Evolutionary conservation across 2,113 vertebrate species (phyloP).

Genomic region (Corydoras sp.): DNA sequence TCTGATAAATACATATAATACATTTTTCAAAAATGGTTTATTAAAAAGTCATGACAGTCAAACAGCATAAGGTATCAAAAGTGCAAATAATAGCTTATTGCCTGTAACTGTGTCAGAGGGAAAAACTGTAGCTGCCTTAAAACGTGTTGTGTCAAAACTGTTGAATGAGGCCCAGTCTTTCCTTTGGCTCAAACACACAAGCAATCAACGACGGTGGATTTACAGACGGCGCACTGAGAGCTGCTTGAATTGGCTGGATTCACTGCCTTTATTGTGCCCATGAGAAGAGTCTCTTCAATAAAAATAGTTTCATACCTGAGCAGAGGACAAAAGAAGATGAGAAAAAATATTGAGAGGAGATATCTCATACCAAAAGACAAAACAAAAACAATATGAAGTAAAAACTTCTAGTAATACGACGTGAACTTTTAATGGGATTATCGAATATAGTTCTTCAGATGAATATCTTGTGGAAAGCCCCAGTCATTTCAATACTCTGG

Average conservation of each 20-base stretch:
- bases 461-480: conserved; percentile 5
- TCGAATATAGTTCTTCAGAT: too few relatives aligned
- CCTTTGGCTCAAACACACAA: conserved; percentile 52
- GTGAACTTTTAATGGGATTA: too few relatives aligned
- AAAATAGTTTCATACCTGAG: conserved; percentile 56
- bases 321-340: conserved; percentile 37
- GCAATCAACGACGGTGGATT: conserved; percentile 61
- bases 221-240: conserved; percentile 58
- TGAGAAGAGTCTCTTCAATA: conserved; percentile 50
- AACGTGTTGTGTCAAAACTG: neutral
- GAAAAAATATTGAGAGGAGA: too few relatives aligned
- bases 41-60: conserved; percentile 18
- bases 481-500: conserved; percentile 12
- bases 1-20: conserved; percentile 23
- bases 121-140: conserved; percentile 30
- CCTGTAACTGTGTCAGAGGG: conserved; percentile 22
- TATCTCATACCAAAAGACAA: too few relatives aligned
- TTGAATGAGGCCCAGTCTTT: conserved; percentile 41
- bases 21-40: conserved; percentile 10
- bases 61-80: neutral
- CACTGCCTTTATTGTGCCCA: conserved; percentile 43
- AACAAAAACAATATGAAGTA: too few relatives aligned
- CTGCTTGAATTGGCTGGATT: conserved; percentile 58
- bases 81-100: conserved; percentile 2
- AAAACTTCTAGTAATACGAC: too few relatives aligned